These are phyloP conservation scores for Coptodon rendalli DNA, from an alignment of 2,113 vertebrate genomes.

Conservation along the genomic window DNA sequence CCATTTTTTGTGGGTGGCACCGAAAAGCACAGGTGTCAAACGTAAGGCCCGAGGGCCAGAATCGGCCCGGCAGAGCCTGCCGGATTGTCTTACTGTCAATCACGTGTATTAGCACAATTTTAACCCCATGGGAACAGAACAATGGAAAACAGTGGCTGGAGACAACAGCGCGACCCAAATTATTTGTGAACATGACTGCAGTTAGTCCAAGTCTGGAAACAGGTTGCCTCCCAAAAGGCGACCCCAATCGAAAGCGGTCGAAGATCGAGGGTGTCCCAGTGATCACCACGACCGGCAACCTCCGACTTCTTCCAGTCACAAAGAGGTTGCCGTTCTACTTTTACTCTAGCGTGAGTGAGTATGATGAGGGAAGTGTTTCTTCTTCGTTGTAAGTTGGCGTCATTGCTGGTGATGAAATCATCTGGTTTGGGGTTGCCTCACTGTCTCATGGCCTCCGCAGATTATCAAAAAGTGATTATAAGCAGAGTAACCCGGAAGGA, in stretches of 20 bases:
- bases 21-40: background rate
- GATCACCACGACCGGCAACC: background rate
- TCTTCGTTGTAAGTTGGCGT: background rate
- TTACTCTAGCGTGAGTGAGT: background rate
- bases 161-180: rapidly evolving
- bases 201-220: background rate
- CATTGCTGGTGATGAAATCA: background rate
- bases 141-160: background rate
- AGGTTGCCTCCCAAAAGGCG: background rate
- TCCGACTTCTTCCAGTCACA: background rate
- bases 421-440: background rate
- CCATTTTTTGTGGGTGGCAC: background rate
- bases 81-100: background rate
- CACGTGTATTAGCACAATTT: background rate
- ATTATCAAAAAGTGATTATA: background rate
- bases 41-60: background rate
- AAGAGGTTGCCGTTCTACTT: background rate
- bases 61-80: rapidly evolving
- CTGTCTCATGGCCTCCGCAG: background rate
- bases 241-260: background rate
- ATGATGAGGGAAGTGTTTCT: background rate
- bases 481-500: rapidly evolving
- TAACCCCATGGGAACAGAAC: background rate
- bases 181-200: background rate
- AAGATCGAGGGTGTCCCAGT: background rate